phyloP scores from a whole-genome alignment of 2,113 vertebrate genomes.

The Poicephalus meyeri region DNA sequence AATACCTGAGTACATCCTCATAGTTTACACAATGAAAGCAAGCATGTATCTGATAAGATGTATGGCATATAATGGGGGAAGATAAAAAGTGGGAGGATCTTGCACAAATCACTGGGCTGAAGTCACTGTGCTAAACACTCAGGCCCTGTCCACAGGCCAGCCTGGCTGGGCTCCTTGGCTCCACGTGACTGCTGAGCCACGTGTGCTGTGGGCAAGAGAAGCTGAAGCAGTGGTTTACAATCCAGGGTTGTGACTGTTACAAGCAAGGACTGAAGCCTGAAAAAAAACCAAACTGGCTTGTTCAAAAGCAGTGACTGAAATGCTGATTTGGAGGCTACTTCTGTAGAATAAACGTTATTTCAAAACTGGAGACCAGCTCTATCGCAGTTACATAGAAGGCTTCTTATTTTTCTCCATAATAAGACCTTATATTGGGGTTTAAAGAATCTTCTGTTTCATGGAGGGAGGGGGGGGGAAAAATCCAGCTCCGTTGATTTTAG shows the following conservation, averaged over 20 bases:
- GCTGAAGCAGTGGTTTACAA: neutral
- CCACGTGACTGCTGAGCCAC: rapidly evolving
- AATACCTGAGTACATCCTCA: rapidly evolving
- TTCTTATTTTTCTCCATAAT: neutral
- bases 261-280: neutral
- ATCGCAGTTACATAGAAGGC: neutral
- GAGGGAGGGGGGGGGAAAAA: neutral
- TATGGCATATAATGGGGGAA: neutral
- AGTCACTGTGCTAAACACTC: neutral
- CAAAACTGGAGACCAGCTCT: rapidly evolving
- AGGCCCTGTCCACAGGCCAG: neutral
- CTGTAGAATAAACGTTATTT: neutral
- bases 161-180: neutral
- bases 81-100: neutral
- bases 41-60: neutral
- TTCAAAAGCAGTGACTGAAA: neutral
- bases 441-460: neutral
- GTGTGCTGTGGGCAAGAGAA: rapidly evolving
- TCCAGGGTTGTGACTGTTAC: neutral
- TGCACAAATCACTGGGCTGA: rapidly evolving
- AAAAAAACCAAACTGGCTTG: neutral
- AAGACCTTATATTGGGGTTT: neutral
- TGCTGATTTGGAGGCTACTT: neutral
- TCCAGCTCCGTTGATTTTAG: neutral
- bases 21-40: neutral